Base-by-base conservation (phyloP, 2,888 invertebrate species). In the Pollenia amentaria region DNA sequence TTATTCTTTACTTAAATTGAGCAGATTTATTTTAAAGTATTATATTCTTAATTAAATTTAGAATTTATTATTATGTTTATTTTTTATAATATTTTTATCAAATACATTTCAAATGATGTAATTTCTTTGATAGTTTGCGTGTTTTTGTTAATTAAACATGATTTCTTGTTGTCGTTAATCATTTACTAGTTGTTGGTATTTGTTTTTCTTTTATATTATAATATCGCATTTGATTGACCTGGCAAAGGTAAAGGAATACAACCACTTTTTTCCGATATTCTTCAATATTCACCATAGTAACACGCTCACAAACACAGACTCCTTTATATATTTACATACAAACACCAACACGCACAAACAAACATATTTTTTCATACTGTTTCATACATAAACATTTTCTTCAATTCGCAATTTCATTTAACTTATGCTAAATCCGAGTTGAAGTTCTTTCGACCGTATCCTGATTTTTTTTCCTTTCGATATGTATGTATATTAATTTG, bases 221-320 rank as follows among this genome's bases (percentile, higher is more conserved):
- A 62, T 72, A 67, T 73, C 72, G 80, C 46, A 72, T 87, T 67
- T 84, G 72, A 84, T 72, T 80, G 84, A 73, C 83, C 77, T 73
- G 77, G 87, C 81, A 84, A 77, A 62, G 80, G 77, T 87, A 84
- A 84, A 84, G 81, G 81, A 84, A 77, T 76, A 81, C 80, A 77
- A 80, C 73, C 72, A 84, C 65, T 69, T 86, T 65, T 55, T 76
- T 62, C 12, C n/a, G 18, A 51, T 76, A 51, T 76, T 60, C 67
- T 73, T 82, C 11, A 48, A 65, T 46, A 62, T 84, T 48, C 84
- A 84, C 80, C 73, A 73, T 78, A 85, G 65, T 69, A 38, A 51
- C 51, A 65, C 46, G 65, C 55, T 62, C n/a, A 42, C 38, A 46
- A 12, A 21, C 44, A 65, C n/a, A 42, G 10, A 75, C 12, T 44